Conservation (phyloP, 2,113 vertebrate species). For the Dissostichus mawsoni region DNA sequence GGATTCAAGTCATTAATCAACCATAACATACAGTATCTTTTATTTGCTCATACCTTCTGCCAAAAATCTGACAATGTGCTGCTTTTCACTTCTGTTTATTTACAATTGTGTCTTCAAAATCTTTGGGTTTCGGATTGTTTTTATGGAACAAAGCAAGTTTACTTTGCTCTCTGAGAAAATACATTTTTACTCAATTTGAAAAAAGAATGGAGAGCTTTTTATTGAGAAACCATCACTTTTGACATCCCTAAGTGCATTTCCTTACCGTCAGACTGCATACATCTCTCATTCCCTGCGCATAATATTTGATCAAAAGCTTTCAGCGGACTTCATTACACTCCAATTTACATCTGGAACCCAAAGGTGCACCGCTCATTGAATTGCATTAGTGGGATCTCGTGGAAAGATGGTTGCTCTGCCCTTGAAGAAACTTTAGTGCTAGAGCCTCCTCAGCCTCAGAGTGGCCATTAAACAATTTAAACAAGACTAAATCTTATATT, state of each 20-base stretch:
- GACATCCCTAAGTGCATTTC: background rate
- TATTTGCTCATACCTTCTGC: background rate
- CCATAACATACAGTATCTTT: background rate
- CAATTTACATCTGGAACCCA: constrained; percentile 45
- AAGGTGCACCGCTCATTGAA: constrained; percentile 24
- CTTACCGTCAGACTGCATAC: background rate
- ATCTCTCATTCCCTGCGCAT: constrained; percentile 23
- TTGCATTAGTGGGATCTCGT: constrained; percentile 41
- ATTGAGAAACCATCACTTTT: background rate
- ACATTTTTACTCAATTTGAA: background rate
- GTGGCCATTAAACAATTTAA: constrained; percentile 16
- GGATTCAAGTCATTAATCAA: background rate
- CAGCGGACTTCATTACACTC: constrained; percentile 41
- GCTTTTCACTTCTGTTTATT: background rate
- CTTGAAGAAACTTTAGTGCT: constrained; percentile 44
- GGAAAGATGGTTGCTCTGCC: constrained; percentile 33
- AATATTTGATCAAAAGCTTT: constrained; percentile 56
- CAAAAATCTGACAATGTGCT: background rate
- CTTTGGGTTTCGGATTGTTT: background rate
- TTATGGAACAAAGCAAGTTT: background rate
- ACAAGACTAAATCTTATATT: constrained; percentile 31
- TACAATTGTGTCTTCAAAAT: background rate
- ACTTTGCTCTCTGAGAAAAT: background rate
- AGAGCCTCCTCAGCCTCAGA: background rate
- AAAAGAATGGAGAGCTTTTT: background rate